A percentile compares a stretch with the other conserved stretches of the same genome.
phyloP scores from a whole-genome alignment of 2,113 vertebrate species.

The Phoxinus phoxinus region DNA sequence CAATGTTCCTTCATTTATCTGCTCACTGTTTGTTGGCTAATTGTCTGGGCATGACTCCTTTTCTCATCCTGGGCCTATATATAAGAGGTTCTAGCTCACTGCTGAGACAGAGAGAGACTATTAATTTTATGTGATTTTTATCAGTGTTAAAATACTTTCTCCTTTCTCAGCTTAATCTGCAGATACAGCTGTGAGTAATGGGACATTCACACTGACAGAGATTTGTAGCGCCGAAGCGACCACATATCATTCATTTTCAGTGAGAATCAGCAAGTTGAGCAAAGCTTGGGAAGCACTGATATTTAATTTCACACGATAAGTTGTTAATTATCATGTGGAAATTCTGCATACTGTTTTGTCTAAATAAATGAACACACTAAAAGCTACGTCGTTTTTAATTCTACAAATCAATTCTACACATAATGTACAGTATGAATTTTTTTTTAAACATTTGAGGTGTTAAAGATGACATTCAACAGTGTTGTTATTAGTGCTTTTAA shows the following conservation, averaged over 20 bases:
- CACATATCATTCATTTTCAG: neutral
- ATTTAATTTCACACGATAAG: neutral
- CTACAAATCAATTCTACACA: neutral
- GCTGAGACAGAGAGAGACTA: neutral
- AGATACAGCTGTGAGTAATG: neutral
- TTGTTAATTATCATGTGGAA: neutral
- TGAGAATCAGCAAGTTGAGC: neutral
- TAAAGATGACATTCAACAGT: too few species aligned
- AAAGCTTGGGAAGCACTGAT: neutral
- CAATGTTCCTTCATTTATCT: conserved; percentile 47
- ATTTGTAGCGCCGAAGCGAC: neutral
- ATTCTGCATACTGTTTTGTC: neutral
- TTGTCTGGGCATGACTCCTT: conserved; percentile 31
- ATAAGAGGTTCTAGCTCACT: neutral
- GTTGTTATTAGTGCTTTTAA: too few species aligned
- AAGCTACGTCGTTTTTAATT: neutral
- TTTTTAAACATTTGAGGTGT: neutral
- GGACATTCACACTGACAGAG: neutral
- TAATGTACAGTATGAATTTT: neutral
- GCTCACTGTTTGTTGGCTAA: conserved; percentile 49
- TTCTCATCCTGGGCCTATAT: neutral
- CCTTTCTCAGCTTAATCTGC: conserved; percentile 1
- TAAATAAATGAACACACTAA: neutral
- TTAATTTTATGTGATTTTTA: neutral
- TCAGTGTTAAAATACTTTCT: conserved; percentile 16